Percentiles rank a stretch among this genome's conserved stretches.
Conservation (phyloP, 2,888 invertebrate genomes). For the Hemaris fuciformis region DNA sequence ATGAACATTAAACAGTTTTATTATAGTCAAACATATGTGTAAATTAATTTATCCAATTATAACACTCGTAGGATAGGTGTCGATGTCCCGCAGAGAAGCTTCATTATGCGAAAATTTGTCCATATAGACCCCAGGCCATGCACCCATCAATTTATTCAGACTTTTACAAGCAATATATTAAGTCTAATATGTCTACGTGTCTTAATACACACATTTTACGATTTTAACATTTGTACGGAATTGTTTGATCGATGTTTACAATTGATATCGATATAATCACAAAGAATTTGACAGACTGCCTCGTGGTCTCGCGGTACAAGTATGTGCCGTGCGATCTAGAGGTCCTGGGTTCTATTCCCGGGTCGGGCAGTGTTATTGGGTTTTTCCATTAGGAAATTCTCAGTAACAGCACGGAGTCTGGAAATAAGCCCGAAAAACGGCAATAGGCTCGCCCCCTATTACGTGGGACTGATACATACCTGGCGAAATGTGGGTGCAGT, state of each 20-base stretch:
- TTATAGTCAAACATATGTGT: background rate
- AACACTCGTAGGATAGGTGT: background rate
- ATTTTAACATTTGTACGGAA: background rate
- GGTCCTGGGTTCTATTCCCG: too few species aligned
- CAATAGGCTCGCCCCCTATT: too few species aligned
- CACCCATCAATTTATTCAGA: background rate
- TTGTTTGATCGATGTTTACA: background rate
- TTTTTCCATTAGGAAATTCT: too few species aligned
- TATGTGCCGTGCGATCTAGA: too few species aligned
- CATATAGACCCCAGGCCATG: background rate
- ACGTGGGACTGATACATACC: too few species aligned
- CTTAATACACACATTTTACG: background rate
- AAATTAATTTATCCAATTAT: background rate
- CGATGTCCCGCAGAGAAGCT: background rate
- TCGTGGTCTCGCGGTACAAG: too few species aligned
- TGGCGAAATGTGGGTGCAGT: too few species aligned
- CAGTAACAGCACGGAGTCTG: too few species aligned
- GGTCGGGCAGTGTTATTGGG: too few species aligned
- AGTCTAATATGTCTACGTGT: background rate
- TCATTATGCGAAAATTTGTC: slow-evolving; percentile 4
- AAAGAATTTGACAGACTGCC: too few species aligned
- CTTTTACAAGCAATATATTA: background rate
- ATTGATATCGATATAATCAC: too few species aligned
- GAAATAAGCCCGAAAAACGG: too few species aligned
- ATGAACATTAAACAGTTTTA: background rate